A percentile compares a stretch with the other conserved stretches of the same genome.
phyloP scores from a whole-genome alignment of 37 sponge, comb jelly and placozoan species.

The Amphimedon queenslandica region DNA sequence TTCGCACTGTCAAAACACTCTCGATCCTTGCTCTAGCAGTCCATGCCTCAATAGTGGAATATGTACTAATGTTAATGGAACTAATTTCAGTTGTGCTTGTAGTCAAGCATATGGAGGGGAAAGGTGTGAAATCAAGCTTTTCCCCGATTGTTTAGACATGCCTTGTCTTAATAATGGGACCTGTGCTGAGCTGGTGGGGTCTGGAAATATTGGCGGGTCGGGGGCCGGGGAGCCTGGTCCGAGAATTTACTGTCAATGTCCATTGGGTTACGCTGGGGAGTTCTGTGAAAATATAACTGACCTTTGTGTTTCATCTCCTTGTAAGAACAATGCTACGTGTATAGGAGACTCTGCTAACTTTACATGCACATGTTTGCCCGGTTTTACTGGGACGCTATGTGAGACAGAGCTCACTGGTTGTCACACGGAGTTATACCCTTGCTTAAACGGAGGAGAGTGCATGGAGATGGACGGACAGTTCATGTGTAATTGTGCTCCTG shows the following conservation, averaged over 20 bases:
- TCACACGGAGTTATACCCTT: neutral
- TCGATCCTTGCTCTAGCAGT: conserved; percentile 54
- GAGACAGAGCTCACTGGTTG: conserved; percentile 46
- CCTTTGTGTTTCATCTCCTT: conserved; percentile 23
- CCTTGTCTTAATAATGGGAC: conserved; percentile 26
- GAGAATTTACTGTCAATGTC: conserved; percentile 17
- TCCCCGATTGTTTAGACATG: conserved; percentile 29
- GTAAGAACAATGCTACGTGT: conserved; percentile 35
- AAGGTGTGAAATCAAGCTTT: conserved; percentile 29
- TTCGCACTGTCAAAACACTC: conserved; percentile 18
- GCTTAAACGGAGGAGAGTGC: conserved; percentile 42
- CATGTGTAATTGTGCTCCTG: conserved; percentile 36
- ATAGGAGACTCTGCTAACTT: conserved; percentile 15
- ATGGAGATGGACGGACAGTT: conserved; percentile 32
- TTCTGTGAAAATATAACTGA: conserved; percentile 27
- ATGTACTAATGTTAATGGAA: conserved; percentile 34
- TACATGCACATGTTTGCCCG: conserved; percentile 28
- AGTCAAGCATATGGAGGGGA: conserved; percentile 45
- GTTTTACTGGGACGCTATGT: conserved; percentile 53
- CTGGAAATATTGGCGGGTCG: no score
- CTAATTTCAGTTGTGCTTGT: conserved; percentile 43
- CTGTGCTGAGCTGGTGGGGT: no score
- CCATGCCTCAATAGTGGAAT: conserved; percentile 53
- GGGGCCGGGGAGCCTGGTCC: no score
- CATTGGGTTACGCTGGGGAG: conserved; percentile 25